These are phyloP conservation scores for Caenorhabditis sp. DNA, from an alignment of 2,888 invertebrate genomes.

Conservation along the genomic window DNA sequence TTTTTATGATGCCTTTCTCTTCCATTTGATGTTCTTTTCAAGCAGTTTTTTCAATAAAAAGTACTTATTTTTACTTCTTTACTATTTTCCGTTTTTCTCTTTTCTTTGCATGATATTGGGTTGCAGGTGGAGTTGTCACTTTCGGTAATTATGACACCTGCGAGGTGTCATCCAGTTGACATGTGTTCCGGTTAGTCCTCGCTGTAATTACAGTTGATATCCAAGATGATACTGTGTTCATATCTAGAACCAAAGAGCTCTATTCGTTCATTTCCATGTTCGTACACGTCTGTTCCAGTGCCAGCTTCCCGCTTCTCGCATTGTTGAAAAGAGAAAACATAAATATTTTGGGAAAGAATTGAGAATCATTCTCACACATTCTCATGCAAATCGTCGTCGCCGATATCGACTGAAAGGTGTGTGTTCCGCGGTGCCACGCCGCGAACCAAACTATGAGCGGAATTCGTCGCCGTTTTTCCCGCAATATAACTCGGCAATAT, in stretches of 20 bases:
- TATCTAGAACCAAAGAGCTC: too few relatives aligned
- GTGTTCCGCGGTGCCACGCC: not conserved
- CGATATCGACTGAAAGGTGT: not conserved
- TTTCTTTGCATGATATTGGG: too few relatives aligned
- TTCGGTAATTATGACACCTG: not conserved
- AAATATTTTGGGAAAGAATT: slow-evolving; percentile 1
- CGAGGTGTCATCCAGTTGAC: not conserved
- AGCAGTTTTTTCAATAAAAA: not conserved
- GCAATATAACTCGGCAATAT: slow-evolving; percentile 36
- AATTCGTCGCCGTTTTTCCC: not conserved
- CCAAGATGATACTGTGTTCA: too few relatives aligned
- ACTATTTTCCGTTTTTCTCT: not conserved
- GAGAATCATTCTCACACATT: not conserved
- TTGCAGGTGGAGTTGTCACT: slow-evolving; percentile 6
- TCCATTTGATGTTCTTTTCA: not conserved
- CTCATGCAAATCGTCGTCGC: not conserved
- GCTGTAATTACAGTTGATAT: not conserved
- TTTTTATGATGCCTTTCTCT: slow-evolving; percentile 4
- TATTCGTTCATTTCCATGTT: not conserved
- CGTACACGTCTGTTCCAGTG: not conserved
- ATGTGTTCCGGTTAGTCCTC: not conserved
- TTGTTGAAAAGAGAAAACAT: not conserved
- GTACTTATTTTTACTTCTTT: too few relatives aligned
- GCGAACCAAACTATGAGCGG: not conserved
- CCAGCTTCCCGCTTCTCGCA: not conserved